Evolutionary conservation across 2,888 invertebrate genomes (phyloP).

Genomic region (Agrotis exclamationis): DNA sequence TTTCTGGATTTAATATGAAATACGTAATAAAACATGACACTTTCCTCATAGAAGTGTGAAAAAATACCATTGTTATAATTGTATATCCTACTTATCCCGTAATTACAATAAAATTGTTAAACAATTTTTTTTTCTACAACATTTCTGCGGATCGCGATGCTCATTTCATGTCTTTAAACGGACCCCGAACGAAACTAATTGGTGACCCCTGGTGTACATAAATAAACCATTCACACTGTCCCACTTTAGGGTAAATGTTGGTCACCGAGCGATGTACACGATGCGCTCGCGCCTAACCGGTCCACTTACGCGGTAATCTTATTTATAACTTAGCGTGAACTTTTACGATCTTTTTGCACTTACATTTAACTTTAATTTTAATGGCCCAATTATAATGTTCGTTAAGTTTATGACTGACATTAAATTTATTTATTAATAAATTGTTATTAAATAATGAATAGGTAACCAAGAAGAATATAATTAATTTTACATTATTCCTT

Average conservation of each 20-base stretch:
- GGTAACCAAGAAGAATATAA: not conserved
- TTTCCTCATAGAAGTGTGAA: no score
- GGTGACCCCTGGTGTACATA: no score
- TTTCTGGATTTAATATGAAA: no score
- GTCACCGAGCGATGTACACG: slow-evolving; percentile 48
- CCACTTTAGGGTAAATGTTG: slow-evolving; percentile 42
- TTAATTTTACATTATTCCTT: not conserved
- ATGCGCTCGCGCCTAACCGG: slow-evolving; percentile 63
- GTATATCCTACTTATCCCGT: no score
- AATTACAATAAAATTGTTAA: no score
- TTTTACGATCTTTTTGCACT: slow-evolving; percentile 41
- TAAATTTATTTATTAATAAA: not conserved
- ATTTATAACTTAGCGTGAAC: slow-evolving; percentile 59
- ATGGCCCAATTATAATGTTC: slow-evolving; percentile 16
- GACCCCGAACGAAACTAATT: no score
- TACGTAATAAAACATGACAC: no score
- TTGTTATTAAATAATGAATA: not conserved
- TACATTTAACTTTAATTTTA: slow-evolving; percentile 31
- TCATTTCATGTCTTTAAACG: no score
- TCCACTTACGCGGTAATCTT: slow-evolving; percentile 49
- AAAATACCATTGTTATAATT: no score
- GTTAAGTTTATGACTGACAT: not conserved
- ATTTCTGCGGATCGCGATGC: no score
- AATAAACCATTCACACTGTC: slow-evolving; percentile 34
- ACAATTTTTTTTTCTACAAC: no score